Base-by-base conservation (phyloP, 2,888 invertebrate genomes). In the Zaprionus obscuricornis region DNA sequence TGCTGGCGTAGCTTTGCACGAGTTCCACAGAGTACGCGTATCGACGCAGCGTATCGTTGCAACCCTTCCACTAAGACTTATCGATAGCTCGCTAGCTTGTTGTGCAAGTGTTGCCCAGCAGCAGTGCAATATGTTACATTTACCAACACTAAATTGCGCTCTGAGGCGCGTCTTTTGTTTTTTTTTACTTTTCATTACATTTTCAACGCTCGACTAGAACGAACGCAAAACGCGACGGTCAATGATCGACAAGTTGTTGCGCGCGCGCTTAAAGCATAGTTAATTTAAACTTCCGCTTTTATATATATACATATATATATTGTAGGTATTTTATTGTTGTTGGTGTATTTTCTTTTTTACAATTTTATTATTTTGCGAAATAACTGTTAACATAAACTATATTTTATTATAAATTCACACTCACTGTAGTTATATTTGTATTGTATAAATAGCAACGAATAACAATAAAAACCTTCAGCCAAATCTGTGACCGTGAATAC, bases 401-500 rank as follows among this genome's bases (percentile, higher is more conserved):
- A n/a, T n/a, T n/a, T n/a, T n/a, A n/a, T n/a, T n/a, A n/a, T 22
- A 22, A 22, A 7, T 22, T 4, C 22, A 16, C 18, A 6, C n/a
- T 26, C 4, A 22, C 26, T 8, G 20, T 0, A 18, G 29, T 10
- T 4, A 29, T 31, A n/a, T 14, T n/a, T 8, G 45, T 16, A 8
- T 14, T 11, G 39, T 42, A 49, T 31, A 20, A 26, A 34, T 27
- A 37, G 10, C n/a, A n/a, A 24, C 20, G 16, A 50, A 55, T 49
- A 62, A 56, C 34, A 56, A 62, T 69, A 62, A 60, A 65, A 52
- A 46, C 83, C 83, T 74, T 82, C 71, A 56, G 27, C 43, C 43
- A 59, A 68, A 63, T 39, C 49, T 14, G 57, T 70, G 85, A 71
- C 78, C 78, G 74, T 78, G 78, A 85, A 81, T 74, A 46, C 45